phyloP scores from a whole-genome alignment of 1,140 invertebrate species.

The Orchesella cincta region DNA sequence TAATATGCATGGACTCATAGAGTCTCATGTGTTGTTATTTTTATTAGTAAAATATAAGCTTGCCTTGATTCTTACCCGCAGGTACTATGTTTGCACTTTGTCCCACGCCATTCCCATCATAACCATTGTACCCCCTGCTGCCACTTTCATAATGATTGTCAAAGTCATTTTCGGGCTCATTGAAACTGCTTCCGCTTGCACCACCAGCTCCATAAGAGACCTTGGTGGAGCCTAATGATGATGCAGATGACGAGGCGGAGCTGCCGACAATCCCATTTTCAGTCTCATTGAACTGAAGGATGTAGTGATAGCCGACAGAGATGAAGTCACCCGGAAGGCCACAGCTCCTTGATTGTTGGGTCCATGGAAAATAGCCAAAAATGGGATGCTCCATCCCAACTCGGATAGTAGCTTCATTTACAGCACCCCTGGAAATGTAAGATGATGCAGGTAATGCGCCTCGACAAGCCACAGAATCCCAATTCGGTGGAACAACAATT shows the following conservation, averaged over 20 bases:
- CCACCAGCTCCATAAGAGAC: neutral
- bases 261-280: conserved; percentile 46
- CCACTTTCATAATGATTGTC: conserved; percentile 7
- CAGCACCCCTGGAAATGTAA: conserved; percentile 55
- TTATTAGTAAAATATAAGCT: neutral
- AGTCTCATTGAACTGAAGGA: conserved; percentile 52
- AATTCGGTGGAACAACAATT: conserved; percentile 59
- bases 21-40: no score
- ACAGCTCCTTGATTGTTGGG: conserved; percentile 64
- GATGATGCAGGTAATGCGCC: conserved; percentile 56
- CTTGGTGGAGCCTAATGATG: neutral
- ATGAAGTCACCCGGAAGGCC: conserved; percentile 64
- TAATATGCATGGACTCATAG: no score
- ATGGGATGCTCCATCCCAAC: conserved; percentile 60
- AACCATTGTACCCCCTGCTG: conserved; percentile 25
- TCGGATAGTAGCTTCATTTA: conserved; percentile 58
- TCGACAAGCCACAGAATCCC: conserved; percentile 42
- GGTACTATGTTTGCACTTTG: neutral
- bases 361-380: conserved; percentile 61
- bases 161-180: conserved; percentile 6
- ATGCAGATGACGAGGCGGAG: neutral
- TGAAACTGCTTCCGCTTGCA: neutral
- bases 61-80: conserved; percentile 6
- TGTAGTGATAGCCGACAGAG: conserved; percentile 58
- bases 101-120: conserved; percentile 20